Base-by-base conservation (phyloP, 1,140 invertebrate genomes). In the Agrypnia vestita region DNA sequence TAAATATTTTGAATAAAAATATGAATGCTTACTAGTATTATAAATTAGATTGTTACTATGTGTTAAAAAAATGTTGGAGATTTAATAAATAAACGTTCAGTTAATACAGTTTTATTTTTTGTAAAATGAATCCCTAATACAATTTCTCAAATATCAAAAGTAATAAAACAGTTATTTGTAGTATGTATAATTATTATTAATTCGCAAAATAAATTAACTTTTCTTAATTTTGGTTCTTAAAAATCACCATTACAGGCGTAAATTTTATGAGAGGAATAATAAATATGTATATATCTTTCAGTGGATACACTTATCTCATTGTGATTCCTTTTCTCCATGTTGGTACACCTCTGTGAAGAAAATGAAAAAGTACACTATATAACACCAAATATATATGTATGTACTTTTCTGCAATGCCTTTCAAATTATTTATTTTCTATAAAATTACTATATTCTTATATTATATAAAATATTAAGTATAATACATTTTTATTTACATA, bases 321-420 rank as follows among this genome's bases (percentile, higher is more conserved):
- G 53, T 43, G 55, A 82, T 21, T n/a, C 78, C 81, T 21, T 67
- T 51, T 69, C 78, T 80, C 81, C 81, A 82, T 55, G 64, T 55
- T 56, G 81, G 81, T 4, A 78, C 67, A 15, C 53, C 75, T 10
- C 81, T 82, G 59, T 19, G 77, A 80, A 81, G 13, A 76, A 71
- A 73, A 69, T 6, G 25, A 35, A 35, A 35, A 35, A 35, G 25
- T 3, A 35, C 25, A 35, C 25, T 35, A 6, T 3, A 35, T 35
- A 1, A 1, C 25, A n/a, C n/a, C n/a, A n/a, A n/a, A n/a, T n/a
- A n/a, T n/a, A 35, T 35, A 35, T 35, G 25, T 6, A 1, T 3
- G 1, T 3, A 35, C 1, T 35, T 35, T 35, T 35, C 25, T 35
- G 25, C 25, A 35, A 35, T 35, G 25, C 25, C 1, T 6, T 35